Percentiles rank a stretch among this genome's conserved stretches.
These are phyloP conservation scores for Arbacia lixula DNA, from an alignment of 53 echinoderm and acorn worm genomes.

Conservation along the genomic window DNA sequence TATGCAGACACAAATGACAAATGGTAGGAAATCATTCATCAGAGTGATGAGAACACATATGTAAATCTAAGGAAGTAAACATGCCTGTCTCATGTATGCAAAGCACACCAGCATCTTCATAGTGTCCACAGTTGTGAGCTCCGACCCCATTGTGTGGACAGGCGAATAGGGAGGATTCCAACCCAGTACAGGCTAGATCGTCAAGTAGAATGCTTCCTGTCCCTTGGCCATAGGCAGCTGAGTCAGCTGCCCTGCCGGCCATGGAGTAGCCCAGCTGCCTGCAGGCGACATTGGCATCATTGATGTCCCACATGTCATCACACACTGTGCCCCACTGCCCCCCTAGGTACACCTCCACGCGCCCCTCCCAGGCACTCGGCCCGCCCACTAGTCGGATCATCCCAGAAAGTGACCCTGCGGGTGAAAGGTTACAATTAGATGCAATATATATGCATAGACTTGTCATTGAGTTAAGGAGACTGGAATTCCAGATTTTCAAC, in stretches of 20 bases:
- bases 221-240: conserved; percentile 31
- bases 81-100: not conserved
- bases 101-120: conserved; percentile 19
- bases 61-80: no score
- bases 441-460: no score
- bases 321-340: conserved; percentile 44
- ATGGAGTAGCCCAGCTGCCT: conserved; percentile 30
- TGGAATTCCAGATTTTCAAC: no score
- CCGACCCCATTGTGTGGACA: conserved; percentile 22
- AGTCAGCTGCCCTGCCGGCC: conserved; percentile 9
- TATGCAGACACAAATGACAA: no score
- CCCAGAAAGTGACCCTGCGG: no score
- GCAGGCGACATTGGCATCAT: conserved; percentile 52
- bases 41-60: no score
- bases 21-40: no score
- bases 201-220: conserved; percentile 24
- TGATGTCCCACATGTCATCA: conserved; percentile 51
- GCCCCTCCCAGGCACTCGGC: conserved; percentile 29
- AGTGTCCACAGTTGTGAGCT: conserved; percentile 13
- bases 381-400: conserved; percentile 52
- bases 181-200: conserved; percentile 6
- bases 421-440: no score
- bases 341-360: conserved; percentile 46
- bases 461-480: no score
- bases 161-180: conserved; percentile 7